Base-by-base conservation (phyloP, 1,140 invertebrate genomes). In the Solenopsis fugax region DNA sequence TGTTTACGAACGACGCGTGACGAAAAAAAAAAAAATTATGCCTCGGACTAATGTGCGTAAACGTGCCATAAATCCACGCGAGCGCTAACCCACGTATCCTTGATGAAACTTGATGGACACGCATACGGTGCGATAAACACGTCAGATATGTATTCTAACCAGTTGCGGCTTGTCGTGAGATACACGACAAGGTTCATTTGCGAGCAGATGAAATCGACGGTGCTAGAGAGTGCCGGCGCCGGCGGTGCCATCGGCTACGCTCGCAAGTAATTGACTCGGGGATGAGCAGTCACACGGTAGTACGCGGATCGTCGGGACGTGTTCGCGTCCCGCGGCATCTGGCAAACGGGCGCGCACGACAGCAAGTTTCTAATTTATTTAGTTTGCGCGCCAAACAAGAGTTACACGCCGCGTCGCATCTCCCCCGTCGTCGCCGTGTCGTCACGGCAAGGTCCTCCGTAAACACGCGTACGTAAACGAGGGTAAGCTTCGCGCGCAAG, bases 341-440 rank as follows among this genome's bases (percentile, higher is more conserved):
- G 89, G 73, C 82, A 71, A 56, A 65, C 65, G 77, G 13, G 69
- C 56, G 29, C 50, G 71, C 86, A 64, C 69, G 54, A 62, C 62
- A 48, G 81, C 75, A 45, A 89, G 88, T 89, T 90, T 90, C 89
- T 90, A 77, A 90, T 90, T 90, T 87, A 90, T 90, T 90, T 90
- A 90, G 71, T 76, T 29, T 56, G 41, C n/a, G n/a, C 41, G 41
- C 52, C 29, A 18, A 76, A 67, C 29, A 86, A 81, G 69, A 89
- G 37, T 69, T 89, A 81, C 16, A 18, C 48, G 13, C 45, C 41
- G 41, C 34, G 6, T 82, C 67, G 21, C 54, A 37, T 41, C 69
- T 84, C 13, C n/a, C 13, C 21, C 69, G 13, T 45, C 10, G 54
- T 37, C 37, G n/a, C n/a, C 54, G 9, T 12, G 48, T 41, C 41